These are phyloP conservation scores for Noctua fimbriata DNA, from an alignment of 2,888 invertebrate genomes.

Conservation along the genomic window DNA sequence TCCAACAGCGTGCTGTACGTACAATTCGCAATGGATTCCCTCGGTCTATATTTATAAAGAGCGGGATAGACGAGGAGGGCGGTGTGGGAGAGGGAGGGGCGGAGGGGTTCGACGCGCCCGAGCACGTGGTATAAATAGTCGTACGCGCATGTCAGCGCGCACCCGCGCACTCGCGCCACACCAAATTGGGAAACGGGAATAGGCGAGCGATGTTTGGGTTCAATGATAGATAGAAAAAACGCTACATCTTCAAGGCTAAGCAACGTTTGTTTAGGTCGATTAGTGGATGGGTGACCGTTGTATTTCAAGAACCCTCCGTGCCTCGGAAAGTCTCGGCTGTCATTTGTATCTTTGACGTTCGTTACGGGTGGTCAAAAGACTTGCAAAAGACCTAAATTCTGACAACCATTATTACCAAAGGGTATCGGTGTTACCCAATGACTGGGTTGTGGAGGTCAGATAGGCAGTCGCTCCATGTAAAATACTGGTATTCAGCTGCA, in stretches of 20 bases:
- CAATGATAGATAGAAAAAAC: slow-evolving; percentile 51
- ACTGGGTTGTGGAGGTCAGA: background rate
- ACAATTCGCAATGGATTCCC: slow-evolving; percentile 85
- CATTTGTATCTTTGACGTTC: background rate
- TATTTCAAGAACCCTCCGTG: background rate
- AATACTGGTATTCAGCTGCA: background rate
- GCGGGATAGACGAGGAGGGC: slow-evolving; percentile 75
- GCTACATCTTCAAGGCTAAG: background rate
- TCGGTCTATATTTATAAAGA: slow-evolving; percentile 84
- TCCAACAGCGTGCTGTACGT: slow-evolving; percentile 63
- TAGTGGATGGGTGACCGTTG: background rate
- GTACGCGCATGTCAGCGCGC: slow-evolving; percentile 82
- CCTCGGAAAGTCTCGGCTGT: background rate
- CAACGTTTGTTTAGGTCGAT: background rate
- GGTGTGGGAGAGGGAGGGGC: background rate
- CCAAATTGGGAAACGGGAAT: slow-evolving; percentile 87
- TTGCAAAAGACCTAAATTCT: background rate
- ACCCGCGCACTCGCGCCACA: slow-evolving; percentile 78
- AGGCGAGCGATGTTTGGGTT: slow-evolving; percentile 70
- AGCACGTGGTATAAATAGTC: slow-evolving; percentile 88
- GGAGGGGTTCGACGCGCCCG: slow-evolving; percentile 60
- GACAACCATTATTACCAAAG: background rate
- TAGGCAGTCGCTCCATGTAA: background rate
- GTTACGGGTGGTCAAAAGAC: background rate
- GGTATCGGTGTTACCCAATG: background rate